phyloP scores from a whole-genome alignment of 2,888 invertebrate species.

The Rambutsinella grinnellia region DNA sequence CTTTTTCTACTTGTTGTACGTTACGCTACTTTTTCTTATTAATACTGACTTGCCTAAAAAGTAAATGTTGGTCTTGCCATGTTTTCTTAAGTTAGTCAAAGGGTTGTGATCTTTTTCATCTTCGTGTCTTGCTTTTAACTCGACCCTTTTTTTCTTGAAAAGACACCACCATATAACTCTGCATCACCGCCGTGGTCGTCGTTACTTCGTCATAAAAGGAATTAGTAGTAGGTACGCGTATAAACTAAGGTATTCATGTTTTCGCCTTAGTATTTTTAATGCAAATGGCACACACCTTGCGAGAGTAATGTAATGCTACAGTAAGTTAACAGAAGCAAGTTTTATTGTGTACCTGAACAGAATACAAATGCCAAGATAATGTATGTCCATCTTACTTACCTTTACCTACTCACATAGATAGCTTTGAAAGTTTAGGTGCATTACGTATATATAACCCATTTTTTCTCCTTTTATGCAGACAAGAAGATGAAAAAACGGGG shows the following conservation, averaged over 20 bases:
- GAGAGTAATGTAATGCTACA: background rate
- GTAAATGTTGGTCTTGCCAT: no score
- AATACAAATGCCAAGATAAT: background rate
- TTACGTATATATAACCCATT: background rate
- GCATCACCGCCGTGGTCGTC: background rate
- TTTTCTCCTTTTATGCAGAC: no score
- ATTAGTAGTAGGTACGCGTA: constrained; percentile 43
- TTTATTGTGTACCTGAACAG: constrained; percentile 5
- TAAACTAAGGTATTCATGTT: constrained; percentile 20
- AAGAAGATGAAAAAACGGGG: background rate
- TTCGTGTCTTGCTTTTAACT: background rate
- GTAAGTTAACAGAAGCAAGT: background rate
- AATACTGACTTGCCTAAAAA: background rate
- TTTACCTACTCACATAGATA: background rate
- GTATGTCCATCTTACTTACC: background rate
- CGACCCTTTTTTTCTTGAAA: background rate
- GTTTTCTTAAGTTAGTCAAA: no score
- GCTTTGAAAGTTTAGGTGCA: background rate
- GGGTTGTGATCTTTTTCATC: constrained; percentile 29
- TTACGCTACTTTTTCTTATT: background rate
- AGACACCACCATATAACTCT: background rate
- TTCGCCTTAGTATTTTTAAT: background rate
- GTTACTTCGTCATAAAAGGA: constrained; percentile 2
- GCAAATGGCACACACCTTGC: constrained; percentile 21
- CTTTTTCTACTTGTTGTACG: no score